A percentile compares a stretch with the other conserved stretches of the same genome.
phyloP scores from a whole-genome alignment of 2,888 invertebrate genomes.

The Gymnocheta viridis region DNA sequence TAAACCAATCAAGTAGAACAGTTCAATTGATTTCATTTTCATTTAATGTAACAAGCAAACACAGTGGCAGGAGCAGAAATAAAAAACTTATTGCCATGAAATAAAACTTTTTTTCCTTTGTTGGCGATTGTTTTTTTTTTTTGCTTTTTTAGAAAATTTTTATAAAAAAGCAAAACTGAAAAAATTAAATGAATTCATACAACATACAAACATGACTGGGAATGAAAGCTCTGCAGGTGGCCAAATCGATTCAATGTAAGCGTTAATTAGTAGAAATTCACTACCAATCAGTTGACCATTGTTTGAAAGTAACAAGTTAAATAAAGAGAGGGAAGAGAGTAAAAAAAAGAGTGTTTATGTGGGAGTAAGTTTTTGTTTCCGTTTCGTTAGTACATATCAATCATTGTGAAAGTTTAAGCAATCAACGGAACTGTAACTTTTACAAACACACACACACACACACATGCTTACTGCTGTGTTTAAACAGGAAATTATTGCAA shows the following conservation, averaged over 20 bases:
- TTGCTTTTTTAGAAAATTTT: neutral
- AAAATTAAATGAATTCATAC: neutral
- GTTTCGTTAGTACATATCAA: neutral
- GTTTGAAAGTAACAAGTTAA: slow-evolving; percentile 66
- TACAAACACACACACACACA: neutral
- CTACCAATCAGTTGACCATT: slow-evolving; percentile 78
- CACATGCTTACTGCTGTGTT: neutral
- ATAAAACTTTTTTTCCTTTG: neutral
- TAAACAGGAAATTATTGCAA: slow-evolving; percentile 73
- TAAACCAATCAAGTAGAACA: slow-evolving; percentile 54
- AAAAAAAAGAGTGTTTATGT: neutral
- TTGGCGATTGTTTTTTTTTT: neutral
- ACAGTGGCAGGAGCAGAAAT: neutral
- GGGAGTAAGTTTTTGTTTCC: neutral
- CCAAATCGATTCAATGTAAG: slow-evolving; percentile 46
- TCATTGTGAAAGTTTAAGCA: neutral
- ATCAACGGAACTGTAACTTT: neutral
- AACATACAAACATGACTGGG: slow-evolving; percentile 26
- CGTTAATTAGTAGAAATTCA: slow-evolving; percentile 79
- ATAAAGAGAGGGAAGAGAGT: neutral
- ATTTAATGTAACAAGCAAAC: slow-evolving; percentile 21
- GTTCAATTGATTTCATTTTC: slow-evolving; percentile 53
- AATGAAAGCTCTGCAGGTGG: slow-evolving; percentile 52
- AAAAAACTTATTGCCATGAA: neutral
- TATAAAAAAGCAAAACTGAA: neutral